Evolutionary conservation across 2,888 invertebrate genomes (phyloP).

Genomic region (Mythimna ferrago): DNA sequence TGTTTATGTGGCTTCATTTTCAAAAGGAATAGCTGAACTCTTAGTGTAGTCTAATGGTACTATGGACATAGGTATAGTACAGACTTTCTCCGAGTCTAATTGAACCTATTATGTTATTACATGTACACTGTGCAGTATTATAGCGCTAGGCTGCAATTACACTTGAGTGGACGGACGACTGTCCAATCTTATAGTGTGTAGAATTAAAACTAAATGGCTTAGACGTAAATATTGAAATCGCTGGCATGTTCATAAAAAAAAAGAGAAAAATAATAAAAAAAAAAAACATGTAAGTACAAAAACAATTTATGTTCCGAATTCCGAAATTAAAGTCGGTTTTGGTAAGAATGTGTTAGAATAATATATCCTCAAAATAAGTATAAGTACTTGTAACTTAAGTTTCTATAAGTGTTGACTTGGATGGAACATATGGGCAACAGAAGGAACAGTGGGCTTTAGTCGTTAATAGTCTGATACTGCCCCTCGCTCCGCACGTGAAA

Average conservation of each 20-base stretch:
- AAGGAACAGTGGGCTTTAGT: too few species aligned
- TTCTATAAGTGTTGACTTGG: too few species aligned
- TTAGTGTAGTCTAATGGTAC: constrained; percentile 56
- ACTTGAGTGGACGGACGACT: constrained; percentile 7
- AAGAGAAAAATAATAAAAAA: too few species aligned
- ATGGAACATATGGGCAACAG: too few species aligned
- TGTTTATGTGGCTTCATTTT: constrained; percentile 12
- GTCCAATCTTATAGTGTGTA: constrained; percentile 11
- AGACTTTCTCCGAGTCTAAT: constrained; percentile 55
- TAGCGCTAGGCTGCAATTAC: constrained; percentile 25
- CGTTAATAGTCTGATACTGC: too few species aligned
- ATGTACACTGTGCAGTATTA: background rate
- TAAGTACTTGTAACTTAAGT: too few species aligned
- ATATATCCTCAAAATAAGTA: too few species aligned
- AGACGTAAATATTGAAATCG: background rate
- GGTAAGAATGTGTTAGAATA: too few species aligned
- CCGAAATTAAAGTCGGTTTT: too few species aligned
- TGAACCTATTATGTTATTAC: constrained; percentile 37
- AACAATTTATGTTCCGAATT: too few species aligned
- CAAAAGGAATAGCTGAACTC: constrained; percentile 21
- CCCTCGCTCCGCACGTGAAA: too few species aligned
- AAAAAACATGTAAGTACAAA: too few species aligned
- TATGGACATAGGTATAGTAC: constrained; percentile 24
- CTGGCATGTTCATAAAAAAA: background rate
- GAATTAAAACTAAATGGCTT: background rate